phyloP scores from a whole-genome alignment of 2,797 vertebrate genomes.

The Enteromius paludinosus region DNA sequence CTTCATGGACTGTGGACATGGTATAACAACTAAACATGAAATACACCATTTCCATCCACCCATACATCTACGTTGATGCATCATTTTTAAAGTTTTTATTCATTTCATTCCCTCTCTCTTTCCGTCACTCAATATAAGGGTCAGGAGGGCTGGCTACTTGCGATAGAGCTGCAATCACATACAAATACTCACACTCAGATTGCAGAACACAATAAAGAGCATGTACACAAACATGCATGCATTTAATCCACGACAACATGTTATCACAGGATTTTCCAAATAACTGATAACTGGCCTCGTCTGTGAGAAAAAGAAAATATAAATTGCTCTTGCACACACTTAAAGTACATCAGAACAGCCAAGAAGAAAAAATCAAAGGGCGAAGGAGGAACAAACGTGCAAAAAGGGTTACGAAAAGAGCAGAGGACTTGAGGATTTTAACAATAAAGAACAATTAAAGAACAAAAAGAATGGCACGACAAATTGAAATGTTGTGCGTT shows the following conservation, averaged over 20 bases:
- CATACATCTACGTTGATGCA: conserved; percentile 5
- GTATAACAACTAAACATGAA: conserved; percentile 13
- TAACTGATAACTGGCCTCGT: conserved; percentile 33
- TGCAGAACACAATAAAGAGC: background rate
- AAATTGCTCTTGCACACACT: conserved; percentile 20
- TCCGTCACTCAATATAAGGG: background rate
- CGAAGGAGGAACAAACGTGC: background rate
- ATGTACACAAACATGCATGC: conserved; percentile 32
- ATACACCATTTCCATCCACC: background rate
- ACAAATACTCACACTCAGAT: conserved; percentile 22
- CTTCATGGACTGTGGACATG: background rate
- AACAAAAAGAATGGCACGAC: background rate
- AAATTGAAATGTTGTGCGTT: conserved; percentile 5
- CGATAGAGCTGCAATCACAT: conserved; percentile 40
- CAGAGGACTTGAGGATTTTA: background rate
- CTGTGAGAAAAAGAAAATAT: conserved; percentile 24
- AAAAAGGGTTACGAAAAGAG: conserved; percentile 11
- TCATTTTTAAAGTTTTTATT: conserved; percentile 6
- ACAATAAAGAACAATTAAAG: conserved; percentile 10
- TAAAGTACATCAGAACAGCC: conserved; percentile 1
- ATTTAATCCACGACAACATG: conserved; percentile 19
- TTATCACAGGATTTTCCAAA: conserved; percentile 41
- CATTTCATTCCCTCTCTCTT: conserved; percentile 2
- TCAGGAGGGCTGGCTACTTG: conserved; percentile 26
- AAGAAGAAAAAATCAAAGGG: conserved; percentile 45